Conservation (phyloP, 2,113 vertebrate species). For the Sorex araneus region DNA sequence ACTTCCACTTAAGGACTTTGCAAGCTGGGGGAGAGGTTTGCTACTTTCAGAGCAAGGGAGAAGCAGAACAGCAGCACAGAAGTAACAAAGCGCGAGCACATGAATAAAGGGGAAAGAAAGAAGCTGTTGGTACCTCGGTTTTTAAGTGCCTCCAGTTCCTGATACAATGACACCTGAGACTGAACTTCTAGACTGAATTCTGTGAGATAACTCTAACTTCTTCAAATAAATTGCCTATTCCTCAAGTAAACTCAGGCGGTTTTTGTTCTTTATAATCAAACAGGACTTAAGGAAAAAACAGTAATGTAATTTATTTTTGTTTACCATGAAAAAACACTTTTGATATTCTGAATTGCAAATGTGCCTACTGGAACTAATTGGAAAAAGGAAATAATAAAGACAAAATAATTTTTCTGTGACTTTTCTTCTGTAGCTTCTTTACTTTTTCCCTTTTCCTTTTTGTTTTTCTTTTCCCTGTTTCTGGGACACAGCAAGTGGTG, state of each 20-base stretch:
- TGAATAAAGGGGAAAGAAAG: not conserved
- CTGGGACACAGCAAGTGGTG: too few species aligned
- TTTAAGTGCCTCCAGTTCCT: not conserved
- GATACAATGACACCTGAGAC: not conserved
- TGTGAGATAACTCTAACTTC: not conserved
- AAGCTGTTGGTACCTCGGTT: not conserved
- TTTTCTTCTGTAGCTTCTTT: not conserved
- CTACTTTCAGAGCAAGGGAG: not conserved
- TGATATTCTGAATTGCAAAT: conserved; percentile 18
- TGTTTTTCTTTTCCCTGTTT: too few species aligned
- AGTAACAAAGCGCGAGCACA: not conserved
- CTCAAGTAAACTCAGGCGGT: not conserved
- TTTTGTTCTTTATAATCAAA: conserved; percentile 46
- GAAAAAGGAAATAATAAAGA: not conserved
- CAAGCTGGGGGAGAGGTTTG: not conserved
- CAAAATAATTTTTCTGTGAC: not conserved
- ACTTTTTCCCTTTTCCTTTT: too few species aligned
- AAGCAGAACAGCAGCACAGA: not conserved
- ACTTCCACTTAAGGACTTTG: not conserved
- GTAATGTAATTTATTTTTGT: conserved; percentile 9
- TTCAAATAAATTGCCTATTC: not conserved
- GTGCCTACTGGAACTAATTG: not conserved
- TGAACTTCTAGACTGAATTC: not conserved
- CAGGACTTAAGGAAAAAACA: conserved; percentile 14
- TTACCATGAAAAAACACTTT: conserved; percentile 55